phyloP scores from a whole-genome alignment of 1,140 invertebrate genomes.

The Mamestra configurata region DNA sequence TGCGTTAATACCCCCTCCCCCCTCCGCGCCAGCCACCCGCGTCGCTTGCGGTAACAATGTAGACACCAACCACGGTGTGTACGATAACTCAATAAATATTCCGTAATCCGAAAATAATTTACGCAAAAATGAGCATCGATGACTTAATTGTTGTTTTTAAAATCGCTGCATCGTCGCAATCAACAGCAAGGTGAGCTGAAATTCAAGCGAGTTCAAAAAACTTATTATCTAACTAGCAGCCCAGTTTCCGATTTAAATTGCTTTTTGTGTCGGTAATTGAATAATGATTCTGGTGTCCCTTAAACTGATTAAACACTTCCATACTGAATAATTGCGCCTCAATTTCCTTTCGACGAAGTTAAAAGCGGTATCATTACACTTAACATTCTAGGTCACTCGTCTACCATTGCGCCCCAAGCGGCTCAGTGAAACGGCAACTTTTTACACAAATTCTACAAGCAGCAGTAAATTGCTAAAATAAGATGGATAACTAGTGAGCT shows the following conservation, averaged over 20 bases:
- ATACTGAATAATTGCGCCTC: not conserved
- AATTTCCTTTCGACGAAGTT: not conserved
- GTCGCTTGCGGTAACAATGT: constrained; percentile 47
- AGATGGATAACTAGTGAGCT: constrained; percentile 47
- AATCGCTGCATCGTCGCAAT: constrained; percentile 7
- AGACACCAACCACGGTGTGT: constrained; percentile 17
- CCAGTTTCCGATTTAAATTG: constrained; percentile 16
- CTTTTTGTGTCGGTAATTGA: constrained; percentile 5
- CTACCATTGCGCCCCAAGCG: not conserved
- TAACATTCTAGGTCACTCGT: not conserved
- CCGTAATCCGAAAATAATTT: constrained; percentile 63
- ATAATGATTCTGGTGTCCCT: not conserved
- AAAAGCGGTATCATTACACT: not conserved
- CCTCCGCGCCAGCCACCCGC: constrained; percentile 18
- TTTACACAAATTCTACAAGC: constrained; percentile 34
- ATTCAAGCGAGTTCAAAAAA: not conserved
- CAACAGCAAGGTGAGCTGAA: constrained; percentile 8
- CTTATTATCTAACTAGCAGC: not conserved
- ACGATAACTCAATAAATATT: constrained; percentile 63
- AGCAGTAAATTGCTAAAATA: constrained; percentile 52
- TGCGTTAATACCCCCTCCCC: constrained; percentile 53
- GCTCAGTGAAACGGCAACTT: constrained; percentile 7
- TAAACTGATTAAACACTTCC: constrained; percentile 5
- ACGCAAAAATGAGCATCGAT: constrained; percentile 57
- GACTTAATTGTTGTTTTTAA: constrained; percentile 47